Evolutionary conservation across 2,888 invertebrate species (phyloP), one percentile per base, ranked within the genome.

Genomic region (Leptopilina syphax): DNA sequence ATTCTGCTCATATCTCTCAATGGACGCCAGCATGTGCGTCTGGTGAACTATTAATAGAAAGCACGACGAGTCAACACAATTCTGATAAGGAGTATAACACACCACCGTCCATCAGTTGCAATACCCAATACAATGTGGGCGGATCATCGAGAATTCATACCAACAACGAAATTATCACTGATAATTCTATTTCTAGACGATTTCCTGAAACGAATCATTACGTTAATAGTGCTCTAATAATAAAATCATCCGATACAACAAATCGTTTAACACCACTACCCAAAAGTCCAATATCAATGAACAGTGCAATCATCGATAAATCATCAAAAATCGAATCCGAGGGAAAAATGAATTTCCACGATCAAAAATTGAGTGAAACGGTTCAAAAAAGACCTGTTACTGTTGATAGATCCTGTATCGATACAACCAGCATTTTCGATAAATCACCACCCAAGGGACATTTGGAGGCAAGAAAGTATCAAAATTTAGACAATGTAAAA

Each of bases 401-500:
- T 8, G 91, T 91, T 0, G 91, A 91, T 79, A 89, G 85, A 76
- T 90, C 90, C 13, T 91, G 91, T 80, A 91, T 91, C 80, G 91
- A 91, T 65, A 91, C 89, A 0, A 88, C 88, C 13, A 92, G 91
- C 70, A 90, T 91, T 44, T 91, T 91, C 79, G 89, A 91, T n/a
- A 87, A 88, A 65, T 82, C 80, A 4, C 87, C 89, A 4, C 87
- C 89, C 0, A 81, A 86, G 0, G 84, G 82, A 44, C 87, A 84
- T 57, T 78, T 89, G 34, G 84, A 84, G n/a, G 84, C 85, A 0
- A 84, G 86, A 18, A 86, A 81, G 8, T 82, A 83, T 7, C 81
- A 84, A 3, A 84, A 87, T 41, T 79, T 83, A 0, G 88, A 87
- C 7, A 77, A 79, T 9, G 66, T 87, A 27, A 89, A 89, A 60